Evolutionary conservation across 2,797 vertebrate genomes (phyloP).

Genomic region (Cirrhinus mrigala): DNA sequence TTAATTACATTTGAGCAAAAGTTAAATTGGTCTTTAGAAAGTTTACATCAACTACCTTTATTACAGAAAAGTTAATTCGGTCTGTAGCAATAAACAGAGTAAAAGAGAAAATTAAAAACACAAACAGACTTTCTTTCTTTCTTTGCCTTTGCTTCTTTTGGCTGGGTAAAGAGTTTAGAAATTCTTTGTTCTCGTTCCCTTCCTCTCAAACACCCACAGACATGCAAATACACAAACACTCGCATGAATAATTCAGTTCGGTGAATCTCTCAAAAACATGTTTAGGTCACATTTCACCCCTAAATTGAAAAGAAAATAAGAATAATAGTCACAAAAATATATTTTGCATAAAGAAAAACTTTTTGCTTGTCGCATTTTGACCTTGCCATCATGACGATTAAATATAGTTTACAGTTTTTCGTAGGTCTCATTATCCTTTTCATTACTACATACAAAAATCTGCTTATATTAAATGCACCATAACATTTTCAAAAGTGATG

Average conservation of each 20-base stretch:
- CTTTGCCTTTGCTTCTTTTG: neutral
- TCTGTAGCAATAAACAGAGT: neutral
- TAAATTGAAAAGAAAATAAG: neutral
- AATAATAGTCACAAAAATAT: neutral
- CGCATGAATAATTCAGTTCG: neutral
- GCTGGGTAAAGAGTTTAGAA: conserved; percentile 11
- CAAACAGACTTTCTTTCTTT: neutral
- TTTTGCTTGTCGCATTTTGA: neutral
- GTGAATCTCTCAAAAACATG: neutral
- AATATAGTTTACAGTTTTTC: neutral
- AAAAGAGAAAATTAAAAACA: neutral
- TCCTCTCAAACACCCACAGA: conserved; percentile 11
- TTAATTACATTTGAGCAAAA: no score
- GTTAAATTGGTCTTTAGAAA: no score
- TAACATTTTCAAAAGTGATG: neutral
- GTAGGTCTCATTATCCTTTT: neutral
- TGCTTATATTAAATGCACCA: neutral
- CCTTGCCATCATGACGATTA: neutral
- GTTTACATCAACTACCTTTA: neutral
- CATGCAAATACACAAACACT: conserved; percentile 1
- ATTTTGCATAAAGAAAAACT: neutral
- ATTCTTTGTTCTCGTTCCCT: conserved; percentile 8
- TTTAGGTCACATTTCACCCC: neutral
- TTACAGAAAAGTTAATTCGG: neutral
- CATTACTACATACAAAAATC: neutral